Evolutionary conservation across 2,797 vertebrate genomes (phyloP).

Genomic region (Columba guinea): DNA sequence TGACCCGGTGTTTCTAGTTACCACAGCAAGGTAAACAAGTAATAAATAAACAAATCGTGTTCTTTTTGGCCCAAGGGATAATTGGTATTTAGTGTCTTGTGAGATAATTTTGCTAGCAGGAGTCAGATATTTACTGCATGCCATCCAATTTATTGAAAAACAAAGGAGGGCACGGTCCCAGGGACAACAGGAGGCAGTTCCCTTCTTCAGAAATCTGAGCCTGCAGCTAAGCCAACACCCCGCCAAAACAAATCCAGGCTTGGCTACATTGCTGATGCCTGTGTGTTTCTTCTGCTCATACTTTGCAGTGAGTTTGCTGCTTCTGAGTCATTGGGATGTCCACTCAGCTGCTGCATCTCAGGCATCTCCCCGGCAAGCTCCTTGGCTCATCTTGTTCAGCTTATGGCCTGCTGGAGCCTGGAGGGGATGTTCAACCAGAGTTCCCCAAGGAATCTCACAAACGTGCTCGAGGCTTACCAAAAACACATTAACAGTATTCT

Average conservation of each 20-base stretch:
- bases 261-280: not conserved
- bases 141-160: slow-evolving; percentile 19
- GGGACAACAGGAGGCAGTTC: slow-evolving; percentile 1
- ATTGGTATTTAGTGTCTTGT: not conserved
- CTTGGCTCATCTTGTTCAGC: not conserved
- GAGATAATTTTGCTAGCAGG: slow-evolving; percentile 28
- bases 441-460: not conserved
- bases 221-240: not conserved
- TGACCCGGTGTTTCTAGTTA: slow-evolving; percentile 10
- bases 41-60: not conserved
- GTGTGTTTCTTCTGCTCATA: slow-evolving; percentile 5
- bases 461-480: not conserved
- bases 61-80: not conserved
- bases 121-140: slow-evolving; percentile 32
- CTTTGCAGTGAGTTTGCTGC: not conserved
- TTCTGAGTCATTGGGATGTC: slow-evolving; percentile 2
- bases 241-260: slow-evolving; percentile 7
- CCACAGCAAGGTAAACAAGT: slow-evolving; percentile 30
- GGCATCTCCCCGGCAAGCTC: not conserved
- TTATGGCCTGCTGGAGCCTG: not conserved
- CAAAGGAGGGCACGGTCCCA: not conserved
- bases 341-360: not conserved
- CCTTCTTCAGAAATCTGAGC: not conserved
- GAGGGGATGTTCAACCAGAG: not conserved
- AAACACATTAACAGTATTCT: not conserved